Base-by-base conservation (phyloP, 1,140 invertebrate genomes). In the Drosophila persimilis region DNA sequence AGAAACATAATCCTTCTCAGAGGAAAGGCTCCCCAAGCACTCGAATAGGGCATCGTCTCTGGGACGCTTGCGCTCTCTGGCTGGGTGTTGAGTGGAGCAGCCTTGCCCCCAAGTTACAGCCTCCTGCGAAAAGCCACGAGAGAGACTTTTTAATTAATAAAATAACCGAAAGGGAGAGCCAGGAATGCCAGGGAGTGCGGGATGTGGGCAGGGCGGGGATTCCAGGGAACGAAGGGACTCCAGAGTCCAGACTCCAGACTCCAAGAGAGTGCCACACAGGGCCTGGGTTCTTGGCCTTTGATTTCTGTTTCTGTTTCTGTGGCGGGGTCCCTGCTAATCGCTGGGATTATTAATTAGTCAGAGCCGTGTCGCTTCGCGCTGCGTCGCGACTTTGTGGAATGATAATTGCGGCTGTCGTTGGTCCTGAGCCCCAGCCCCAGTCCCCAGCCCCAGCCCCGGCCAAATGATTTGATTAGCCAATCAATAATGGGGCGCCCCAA, bases 391-490 rank as follows among this genome's bases (percentile, higher is more conserved):
- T 80, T 53, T 79, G 35, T 39, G 86, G 85, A 85, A 89, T 89
- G 85, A 89, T 89, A 89, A 89, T 89, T 90, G 81, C 80, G 81
- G 59, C 78, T 78, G 81, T 89, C 83, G 80, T 74, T 79, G 75
- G 46, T 62, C 47, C 24, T 66, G 64, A 41, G 58, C 44, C 20
- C 20, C 15, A 15, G n/a, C n/a, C n/a, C n/a, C n/a, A n/a, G n/a
- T 20, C 65, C 48, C 65, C 67, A 69, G 63, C 57, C 60, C 47
- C 17, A 17, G 17, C 1, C 17, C 17, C 63, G 52, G 53, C 59
- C 70, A 88, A 86, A 86, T 86, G 78, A 83, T 86, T 88, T 89
- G 84, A 88, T 88, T 88, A 89, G 84, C 78, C 84, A 88, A 88
- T 88, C 83, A 88, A 88, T 88, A 88, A 88, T 88, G 79, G 78